Percentiles rank a stretch among this genome's conserved stretches.
phyloP scores from a whole-genome alignment of 2,888 invertebrate species.

The Ormyrus pomaceus region DNA sequence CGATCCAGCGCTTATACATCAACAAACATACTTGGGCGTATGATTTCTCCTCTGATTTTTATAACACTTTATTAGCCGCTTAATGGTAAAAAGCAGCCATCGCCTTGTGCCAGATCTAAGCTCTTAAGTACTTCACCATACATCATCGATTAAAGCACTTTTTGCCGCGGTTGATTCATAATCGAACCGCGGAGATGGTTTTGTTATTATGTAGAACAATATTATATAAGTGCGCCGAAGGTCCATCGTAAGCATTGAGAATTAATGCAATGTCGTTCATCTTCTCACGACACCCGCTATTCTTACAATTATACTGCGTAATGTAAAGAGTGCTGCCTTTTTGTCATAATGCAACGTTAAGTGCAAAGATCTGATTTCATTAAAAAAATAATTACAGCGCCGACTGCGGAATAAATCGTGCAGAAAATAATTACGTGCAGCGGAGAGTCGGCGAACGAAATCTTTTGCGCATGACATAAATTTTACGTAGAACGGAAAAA shows the following conservation, averaged over 20 bases:
- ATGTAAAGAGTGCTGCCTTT: not conserved
- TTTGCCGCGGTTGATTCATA: not conserved
- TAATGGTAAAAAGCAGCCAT: not conserved
- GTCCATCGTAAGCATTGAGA: slow-evolving; percentile 28
- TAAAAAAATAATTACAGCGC: slow-evolving; percentile 26
- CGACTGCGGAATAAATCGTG: slow-evolving; percentile 34
- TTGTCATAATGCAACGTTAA: not conserved
- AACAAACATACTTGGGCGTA: not conserved
- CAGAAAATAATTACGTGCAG: slow-evolving; percentile 7
- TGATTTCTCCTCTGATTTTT: slow-evolving; percentile 4
- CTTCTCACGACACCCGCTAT: not conserved
- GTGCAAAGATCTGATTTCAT: slow-evolving; percentile 18
- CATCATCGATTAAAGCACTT: slow-evolving; percentile 20
- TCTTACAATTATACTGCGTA: slow-evolving; percentile 12
- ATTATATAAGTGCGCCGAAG: slow-evolving; percentile 37
- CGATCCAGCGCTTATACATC: not conserved
- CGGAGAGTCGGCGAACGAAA: no score
- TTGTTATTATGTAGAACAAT: slow-evolving; percentile 19
- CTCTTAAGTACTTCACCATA: slow-evolving; percentile 1
- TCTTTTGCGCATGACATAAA: slow-evolving; percentile 24
- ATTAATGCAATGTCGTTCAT: slow-evolving; percentile 19
- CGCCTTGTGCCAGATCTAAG: slow-evolving; percentile 37
- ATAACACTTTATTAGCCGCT: no score
- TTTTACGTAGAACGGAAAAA: not conserved
- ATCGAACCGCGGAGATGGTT: not conserved